phyloP scores from a whole-genome alignment of 2,888 invertebrate genomes.

The Heliothis peltigera region DNA sequence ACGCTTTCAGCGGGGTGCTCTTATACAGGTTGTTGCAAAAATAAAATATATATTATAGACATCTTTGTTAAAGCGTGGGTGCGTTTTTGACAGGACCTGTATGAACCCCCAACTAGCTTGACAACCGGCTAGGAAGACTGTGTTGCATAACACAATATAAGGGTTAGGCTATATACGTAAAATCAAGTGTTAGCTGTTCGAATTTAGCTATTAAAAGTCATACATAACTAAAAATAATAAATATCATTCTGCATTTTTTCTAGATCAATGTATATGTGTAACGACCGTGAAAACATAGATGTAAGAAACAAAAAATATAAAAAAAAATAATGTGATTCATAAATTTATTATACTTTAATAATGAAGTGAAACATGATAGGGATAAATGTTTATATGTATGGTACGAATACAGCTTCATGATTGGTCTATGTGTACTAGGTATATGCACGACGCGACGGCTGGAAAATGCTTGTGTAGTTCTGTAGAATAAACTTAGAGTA shows the following conservation, averaged over 20 bases:
- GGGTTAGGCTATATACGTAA: slow-evolving; percentile 61
- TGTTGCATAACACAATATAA: slow-evolving; percentile 38
- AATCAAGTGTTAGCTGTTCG: slow-evolving; percentile 55
- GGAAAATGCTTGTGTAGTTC: slow-evolving; percentile 69
- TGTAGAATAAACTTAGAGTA: slow-evolving; percentile 21
- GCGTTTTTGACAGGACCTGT: slow-evolving; percentile 29
- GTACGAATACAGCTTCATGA: slow-evolving; percentile 57
- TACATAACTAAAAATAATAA: slow-evolving; percentile 48
- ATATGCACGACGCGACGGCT: slow-evolving; percentile 75
- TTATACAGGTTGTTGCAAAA: slow-evolving; percentile 27
- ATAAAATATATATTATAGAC: slow-evolving; percentile 9
- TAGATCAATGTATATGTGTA: slow-evolving; percentile 70
- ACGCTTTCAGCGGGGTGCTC: slow-evolving; percentile 19
- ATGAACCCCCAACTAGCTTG: slow-evolving; percentile 38
- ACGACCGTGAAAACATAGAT: slow-evolving; percentile 62
- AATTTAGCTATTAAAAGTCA: slow-evolving; percentile 55
- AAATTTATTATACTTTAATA: slow-evolving; percentile 72
- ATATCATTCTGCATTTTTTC: slow-evolving; percentile 52
- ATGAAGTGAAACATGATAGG: slow-evolving; percentile 49
- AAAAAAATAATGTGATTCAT: slow-evolving; percentile 83
- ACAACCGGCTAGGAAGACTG: slow-evolving; percentile 27
- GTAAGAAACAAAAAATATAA: slow-evolving; percentile 66
- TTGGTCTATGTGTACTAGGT: slow-evolving; percentile 68
- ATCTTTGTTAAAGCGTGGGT: slow-evolving; percentile 15
- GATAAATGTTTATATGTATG: slow-evolving; percentile 61